Percentiles rank a stretch among this genome's conserved stretches.
phyloP scores from a whole-genome alignment of 2,888 invertebrate genomes.

The Vanessa cardui region DNA sequence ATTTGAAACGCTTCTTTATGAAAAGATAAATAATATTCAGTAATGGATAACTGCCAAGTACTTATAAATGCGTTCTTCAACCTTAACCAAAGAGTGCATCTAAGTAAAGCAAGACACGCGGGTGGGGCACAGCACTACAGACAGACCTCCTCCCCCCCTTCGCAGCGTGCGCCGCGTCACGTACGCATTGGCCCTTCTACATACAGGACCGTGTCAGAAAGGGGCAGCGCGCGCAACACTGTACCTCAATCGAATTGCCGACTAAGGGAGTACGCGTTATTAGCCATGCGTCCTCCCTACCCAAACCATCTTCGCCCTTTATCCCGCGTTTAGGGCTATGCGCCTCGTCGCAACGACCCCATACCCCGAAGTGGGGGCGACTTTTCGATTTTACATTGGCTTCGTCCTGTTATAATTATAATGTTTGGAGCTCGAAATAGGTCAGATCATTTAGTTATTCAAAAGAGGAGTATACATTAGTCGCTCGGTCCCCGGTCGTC shows the following conservation, averaged over 20 bases:
- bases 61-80: conserved; percentile 50
- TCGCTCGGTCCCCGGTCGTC: conserved; percentile 71
- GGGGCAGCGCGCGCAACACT: conserved; percentile 68
- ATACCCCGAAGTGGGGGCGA: conserved; percentile 50
- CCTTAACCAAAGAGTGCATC: conserved; percentile 64
- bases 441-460: conserved; percentile 54
- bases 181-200: conserved; percentile 70
- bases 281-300: conserved; percentile 59
- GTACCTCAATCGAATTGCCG: conserved; percentile 65
- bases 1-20: conserved; percentile 17
- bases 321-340: conserved; percentile 49
- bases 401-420: conserved; percentile 50
- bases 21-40: conserved; percentile 18
- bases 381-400: conserved; percentile 46
- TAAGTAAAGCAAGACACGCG: conserved; percentile 63
- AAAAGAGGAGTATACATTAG: conserved; percentile 29
- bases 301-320: conserved; percentile 53
- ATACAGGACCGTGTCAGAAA: conserved; percentile 51
- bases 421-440: conserved; percentile 56
- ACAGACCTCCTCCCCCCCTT: conserved; percentile 50
- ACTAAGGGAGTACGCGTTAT: conserved; percentile 75
- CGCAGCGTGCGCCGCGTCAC: conserved; percentile 64
- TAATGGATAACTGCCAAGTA: conserved; percentile 15
- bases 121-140: conserved; percentile 52
- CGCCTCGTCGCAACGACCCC: conserved; percentile 53